phyloP scores from a whole-genome alignment of 1,140 invertebrate genomes.

The Scaptomyza hsui region DNA sequence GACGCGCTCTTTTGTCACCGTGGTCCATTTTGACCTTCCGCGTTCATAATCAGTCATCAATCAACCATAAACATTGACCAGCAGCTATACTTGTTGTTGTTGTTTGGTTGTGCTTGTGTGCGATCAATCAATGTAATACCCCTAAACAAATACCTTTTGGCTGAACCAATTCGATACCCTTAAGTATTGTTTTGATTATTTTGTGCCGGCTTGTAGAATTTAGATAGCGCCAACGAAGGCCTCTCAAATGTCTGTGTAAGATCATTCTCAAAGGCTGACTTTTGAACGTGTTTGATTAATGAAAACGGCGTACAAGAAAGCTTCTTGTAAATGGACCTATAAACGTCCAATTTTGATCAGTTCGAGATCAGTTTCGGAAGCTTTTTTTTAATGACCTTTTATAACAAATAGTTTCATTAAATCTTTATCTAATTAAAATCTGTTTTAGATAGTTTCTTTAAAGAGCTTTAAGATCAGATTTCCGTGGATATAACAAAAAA shows the following conservation, averaged over 20 bases:
- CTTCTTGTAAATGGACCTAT: too few species aligned
- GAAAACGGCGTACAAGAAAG: not conserved
- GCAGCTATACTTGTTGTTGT: slow-evolving; percentile 14
- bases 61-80: slow-evolving; percentile 42
- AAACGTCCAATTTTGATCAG: too few species aligned
- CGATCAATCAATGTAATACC: slow-evolving; percentile 51
- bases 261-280: not conserved
- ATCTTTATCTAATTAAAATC: too few species aligned
- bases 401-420: too few species aligned
- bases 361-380: too few species aligned
- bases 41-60: slow-evolving; percentile 56
- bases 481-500: too few species aligned
- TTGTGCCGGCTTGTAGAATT: slow-evolving; percentile 15
- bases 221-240: not conserved
- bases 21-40: slow-evolving; percentile 58
- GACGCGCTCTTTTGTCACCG: slow-evolving; percentile 58
- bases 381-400: too few species aligned
- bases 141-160: slow-evolving; percentile 13
- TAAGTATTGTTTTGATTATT: slow-evolving; percentile 16
- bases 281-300: not conserved
- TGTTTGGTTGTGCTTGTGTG: slow-evolving; percentile 11
- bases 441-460: too few species aligned
- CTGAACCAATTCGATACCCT: slow-evolving; percentile 41
- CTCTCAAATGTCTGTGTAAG: not conserved
- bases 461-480: too few species aligned